Base-by-base conservation (phyloP, 2,113 vertebrate species). In the Hyperopisus bebe region DNA sequence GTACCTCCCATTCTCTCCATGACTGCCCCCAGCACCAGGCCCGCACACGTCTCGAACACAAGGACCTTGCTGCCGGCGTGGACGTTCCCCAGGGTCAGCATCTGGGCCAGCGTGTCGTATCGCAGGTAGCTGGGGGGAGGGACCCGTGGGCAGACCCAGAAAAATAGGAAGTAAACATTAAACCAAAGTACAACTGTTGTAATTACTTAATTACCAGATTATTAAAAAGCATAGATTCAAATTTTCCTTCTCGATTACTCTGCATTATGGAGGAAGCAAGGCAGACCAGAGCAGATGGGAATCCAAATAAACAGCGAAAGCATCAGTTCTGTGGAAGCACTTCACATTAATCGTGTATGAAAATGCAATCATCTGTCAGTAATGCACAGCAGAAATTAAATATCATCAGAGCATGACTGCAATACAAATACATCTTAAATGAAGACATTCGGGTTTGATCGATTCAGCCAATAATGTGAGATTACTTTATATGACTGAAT, bases 1-100 rank as follows among this genome's bases (percentile, higher is more conserved):
- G 5, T 91, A 97, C 98, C 98, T 92, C 98, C 98, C 98, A 99
- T 98, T 44, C 98, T 94, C 90, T 99, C 98, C 98, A 99, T 99
- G 88, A 98, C 93, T 0, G 98, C 96, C 0, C 98, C 98, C 88
- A 99, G 95, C 87, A 99, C 96, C 1, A 99, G 96, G 42, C 98
- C 98, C 0, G 98, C 95, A 48, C 98, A 99, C 0, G 98, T 99
- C 90, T 99, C 98, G 94, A 98, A 97, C 1, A 99, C 97, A 62
- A 99, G 94, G 92, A 98, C 95, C 94, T 99, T 99, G 94, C 95
- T 98, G 94, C 97, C 97, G 2, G 98, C 98, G 21, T 95, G 98
- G 91, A 99, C 91, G 93, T 99, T 99, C 3, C 96, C 98, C 91
- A 98, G 91, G 0, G 98, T 97, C 90, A 99, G 47, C 96, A 99